A percentile compares a stretch with the other conserved stretches of the same genome.
Conservation (phyloP, 2,113 vertebrate species). For the Alethe diademata region DNA sequence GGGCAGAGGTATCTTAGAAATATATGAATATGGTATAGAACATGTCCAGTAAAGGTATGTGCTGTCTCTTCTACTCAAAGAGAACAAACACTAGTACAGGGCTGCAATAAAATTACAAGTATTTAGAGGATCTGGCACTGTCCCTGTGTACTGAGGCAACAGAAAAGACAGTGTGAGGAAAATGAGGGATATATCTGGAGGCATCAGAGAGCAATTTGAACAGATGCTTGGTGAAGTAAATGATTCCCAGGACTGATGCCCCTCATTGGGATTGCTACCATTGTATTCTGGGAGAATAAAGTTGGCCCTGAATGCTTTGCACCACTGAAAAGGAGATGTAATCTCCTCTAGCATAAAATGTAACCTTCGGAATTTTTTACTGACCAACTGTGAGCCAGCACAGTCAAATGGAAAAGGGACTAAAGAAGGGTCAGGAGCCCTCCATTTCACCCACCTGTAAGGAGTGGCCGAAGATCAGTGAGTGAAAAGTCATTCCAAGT, state of each 20-base stretch:
- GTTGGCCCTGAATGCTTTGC: neutral
- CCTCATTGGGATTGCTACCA: neutral
- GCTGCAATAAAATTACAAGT: neutral
- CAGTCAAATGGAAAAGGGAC: neutral
- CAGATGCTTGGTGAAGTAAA: neutral
- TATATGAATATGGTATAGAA: neutral
- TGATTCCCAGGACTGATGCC: neutral
- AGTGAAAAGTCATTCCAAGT: neutral
- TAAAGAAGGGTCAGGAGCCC: neutral
- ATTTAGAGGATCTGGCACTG: neutral
- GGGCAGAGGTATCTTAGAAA: neutral
- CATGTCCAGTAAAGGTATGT: neutral
- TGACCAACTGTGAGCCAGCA: neutral
- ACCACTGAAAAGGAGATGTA: neutral
- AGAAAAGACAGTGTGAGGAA: neutral
- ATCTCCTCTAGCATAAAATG: constrained; percentile 10
- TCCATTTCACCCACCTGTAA: neutral
- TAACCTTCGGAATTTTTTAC: neutral
- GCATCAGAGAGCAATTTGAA: constrained; percentile 10
- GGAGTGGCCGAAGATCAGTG: neutral
- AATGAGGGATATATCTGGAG: constrained; percentile 11
- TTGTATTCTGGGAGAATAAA: constrained; percentile 14
- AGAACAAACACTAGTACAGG: neutral
- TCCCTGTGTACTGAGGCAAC: neutral
- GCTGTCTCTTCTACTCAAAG: neutral